Evolutionary conservation across 2,888 invertebrate genomes (phyloP), one percentile per base, ranked within the genome.

Genomic region (Tenthredo notha): DNA sequence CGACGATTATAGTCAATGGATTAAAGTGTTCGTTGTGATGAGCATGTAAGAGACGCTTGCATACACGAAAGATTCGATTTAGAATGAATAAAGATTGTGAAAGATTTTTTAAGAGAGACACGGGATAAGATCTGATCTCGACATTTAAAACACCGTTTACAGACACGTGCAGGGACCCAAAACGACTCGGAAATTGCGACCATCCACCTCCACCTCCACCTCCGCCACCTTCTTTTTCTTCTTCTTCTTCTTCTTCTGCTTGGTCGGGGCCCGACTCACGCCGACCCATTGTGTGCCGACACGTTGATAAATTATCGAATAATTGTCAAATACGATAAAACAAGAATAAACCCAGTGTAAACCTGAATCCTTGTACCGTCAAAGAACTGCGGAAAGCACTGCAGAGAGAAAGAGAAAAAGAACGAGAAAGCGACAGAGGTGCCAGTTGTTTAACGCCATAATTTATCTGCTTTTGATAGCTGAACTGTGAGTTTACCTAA

Each of bases 281-380:
- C 89, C 86, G 89, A 87, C 84, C 93, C 92, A 93, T 93, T 93
- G 93, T 93, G 90, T 90, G 90, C 89, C 88, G 90, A 90, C 89
- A 91, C 92, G 90, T 93, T 93, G 93, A 93, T 93, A 93, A 93
- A 93, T 93, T 93, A 93, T 92, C 92, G 93, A 93, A 93, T 93
- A 93, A 93, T 93, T 93, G 93, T 93, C 92, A 92, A 93, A 92
- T 90, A 90, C 89, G 90, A 91, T 89, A 90, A 91, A 91, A 91
- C 89, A 88, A 91, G 72, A 75, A 61, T 40, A 29, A 40, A 33
- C 9, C 61, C 58, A 18, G 80, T 80, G 80, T 61, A 25, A 80
- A 61, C 29, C 61, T 18, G 40, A 77, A n/a, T 29, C 18, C 21
- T 43, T 21, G 43, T 6, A 74, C 7, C 43, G 10, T 74, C 25